Conservation (phyloP, 2,797 vertebrate genomes). For the Bovichtus variegatus region DNA sequence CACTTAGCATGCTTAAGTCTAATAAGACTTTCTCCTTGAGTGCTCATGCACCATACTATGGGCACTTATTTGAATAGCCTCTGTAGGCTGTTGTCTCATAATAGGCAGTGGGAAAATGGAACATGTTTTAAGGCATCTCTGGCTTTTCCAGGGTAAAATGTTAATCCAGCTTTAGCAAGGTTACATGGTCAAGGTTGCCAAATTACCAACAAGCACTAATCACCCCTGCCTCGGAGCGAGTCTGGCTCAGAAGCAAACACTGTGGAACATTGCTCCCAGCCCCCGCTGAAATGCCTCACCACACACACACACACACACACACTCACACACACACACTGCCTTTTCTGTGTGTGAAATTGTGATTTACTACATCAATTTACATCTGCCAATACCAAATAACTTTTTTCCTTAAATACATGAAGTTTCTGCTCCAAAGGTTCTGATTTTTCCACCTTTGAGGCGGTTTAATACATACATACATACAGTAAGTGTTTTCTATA, state of each 20-base stretch:
- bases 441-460: slow-evolving; percentile 36
- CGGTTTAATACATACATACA: slow-evolving; percentile 44
- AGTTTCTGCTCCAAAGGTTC: slow-evolving; percentile 56
- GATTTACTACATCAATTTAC: slow-evolving; percentile 83
- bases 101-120: slow-evolving; percentile 75
- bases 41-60: slow-evolving; percentile 68
- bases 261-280: slow-evolving; percentile 71
- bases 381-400: slow-evolving; percentile 81
- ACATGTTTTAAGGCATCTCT: slow-evolving; percentile 84
- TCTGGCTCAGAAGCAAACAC: slow-evolving; percentile 77
- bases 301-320: slow-evolving; percentile 57
- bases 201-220: slow-evolving; percentile 84
- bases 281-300: slow-evolving; percentile 60
- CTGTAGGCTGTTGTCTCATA: slow-evolving; percentile 74
- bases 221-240: slow-evolving; percentile 80
- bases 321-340: slow-evolving; percentile 55
- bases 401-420: slow-evolving; percentile 78
- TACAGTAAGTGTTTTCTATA: slow-evolving; percentile 29
- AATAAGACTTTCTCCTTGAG: slow-evolving; percentile 81
- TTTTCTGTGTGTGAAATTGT: slow-evolving; percentile 75
- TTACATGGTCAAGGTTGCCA: slow-evolving; percentile 86
- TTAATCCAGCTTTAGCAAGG: slow-evolving; percentile 85
- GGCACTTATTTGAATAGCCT: slow-evolving; percentile 75
- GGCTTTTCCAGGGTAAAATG: slow-evolving; percentile 81
- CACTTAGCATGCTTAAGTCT: slow-evolving; percentile 76